Base-by-base conservation (phyloP, 2,113 vertebrate species). In the Macrotus californicus region DNA sequence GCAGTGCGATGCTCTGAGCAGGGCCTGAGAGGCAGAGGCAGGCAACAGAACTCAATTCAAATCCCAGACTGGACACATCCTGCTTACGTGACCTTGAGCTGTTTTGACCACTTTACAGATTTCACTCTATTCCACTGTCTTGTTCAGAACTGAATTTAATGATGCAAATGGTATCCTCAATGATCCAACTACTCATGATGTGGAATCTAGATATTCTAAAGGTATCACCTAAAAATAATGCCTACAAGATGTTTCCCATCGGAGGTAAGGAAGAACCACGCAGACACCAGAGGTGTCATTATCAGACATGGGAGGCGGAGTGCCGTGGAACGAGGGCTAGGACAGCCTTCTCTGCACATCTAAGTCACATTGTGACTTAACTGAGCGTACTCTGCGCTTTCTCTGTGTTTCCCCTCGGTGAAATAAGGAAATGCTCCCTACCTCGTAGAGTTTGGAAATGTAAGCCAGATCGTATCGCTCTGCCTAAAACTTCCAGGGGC, bases 341-440 rank as follows among this genome's bases (percentile, higher is more conserved):
- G 48, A 75, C 1, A 0, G 0, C 3, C 0, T 1, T 1, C 21
- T 54, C 41, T 83, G 41, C 13, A 13, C 15, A 22, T 59, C 52
- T 48, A 11, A 5, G 43, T 52, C 50, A 15, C 0, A 0, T 0
- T 0, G 3, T 31, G 70, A 67, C 22, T 13, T 43, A 41, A 6
- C 19, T 26, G 79, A 69, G 18, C 15, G 46, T 22, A 16, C 52
- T 67, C 31, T 50, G 34, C 1, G 34, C 34, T 14, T 46, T 31
- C 19, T 41, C 9, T n/a, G 29, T 18, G 24, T 7, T n/a, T 18
- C 72, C 75, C 19, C 34, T 10, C 1, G 0, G 31, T 36, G 48
- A 61, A 56, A 41, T 19, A 26, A 77, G 13, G 34, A 48, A 43
- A 41, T 6, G 21, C n/a, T 16, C 39, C 16, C 39, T 15, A 11